Evolutionary conservation across 2,113 vertebrate species (phyloP).

Genomic region (Tragelaphus scriptus): DNA sequence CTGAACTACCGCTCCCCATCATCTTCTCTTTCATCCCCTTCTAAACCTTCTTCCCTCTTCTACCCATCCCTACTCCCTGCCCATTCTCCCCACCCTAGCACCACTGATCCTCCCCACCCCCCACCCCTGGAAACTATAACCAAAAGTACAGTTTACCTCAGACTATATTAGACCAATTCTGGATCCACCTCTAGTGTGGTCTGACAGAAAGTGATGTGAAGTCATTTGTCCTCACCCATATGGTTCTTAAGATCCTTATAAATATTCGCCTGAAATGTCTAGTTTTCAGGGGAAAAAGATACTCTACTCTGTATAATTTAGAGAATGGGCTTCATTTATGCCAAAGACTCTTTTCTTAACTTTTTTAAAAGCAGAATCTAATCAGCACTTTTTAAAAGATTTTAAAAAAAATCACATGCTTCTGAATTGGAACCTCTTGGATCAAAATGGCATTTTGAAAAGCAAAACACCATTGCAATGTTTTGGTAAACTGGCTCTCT

Average conservation of each 20-base stretch:
- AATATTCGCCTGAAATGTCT: conserved; percentile 7
- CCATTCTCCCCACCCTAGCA: neutral
- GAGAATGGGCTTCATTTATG: neutral
- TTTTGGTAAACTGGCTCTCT: neutral
- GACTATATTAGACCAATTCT: neutral
- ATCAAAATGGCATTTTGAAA: neutral
- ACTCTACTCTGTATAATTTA: neutral
- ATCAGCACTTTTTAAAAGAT: neutral
- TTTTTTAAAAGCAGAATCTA: conserved; percentile 24
- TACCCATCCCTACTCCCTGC: neutral
- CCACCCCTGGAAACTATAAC: neutral
- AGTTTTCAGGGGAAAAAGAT: neutral
- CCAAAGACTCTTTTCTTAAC: neutral
- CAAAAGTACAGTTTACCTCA: neutral
- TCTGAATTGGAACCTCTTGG: neutral
- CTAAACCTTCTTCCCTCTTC: neutral
- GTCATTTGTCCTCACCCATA: neutral
- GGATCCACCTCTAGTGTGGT: neutral
- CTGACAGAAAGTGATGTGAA: neutral
- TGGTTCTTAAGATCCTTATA: neutral
- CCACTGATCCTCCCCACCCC: rapidly evolving
- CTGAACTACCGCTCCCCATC: neutral
- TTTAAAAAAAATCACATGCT: neutral
- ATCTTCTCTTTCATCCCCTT: neutral
- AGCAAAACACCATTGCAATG: neutral